These are phyloP conservation scores for Zaprionus inermis DNA, from an alignment of 1,140 invertebrate species.

Conservation along the genomic window DNA sequence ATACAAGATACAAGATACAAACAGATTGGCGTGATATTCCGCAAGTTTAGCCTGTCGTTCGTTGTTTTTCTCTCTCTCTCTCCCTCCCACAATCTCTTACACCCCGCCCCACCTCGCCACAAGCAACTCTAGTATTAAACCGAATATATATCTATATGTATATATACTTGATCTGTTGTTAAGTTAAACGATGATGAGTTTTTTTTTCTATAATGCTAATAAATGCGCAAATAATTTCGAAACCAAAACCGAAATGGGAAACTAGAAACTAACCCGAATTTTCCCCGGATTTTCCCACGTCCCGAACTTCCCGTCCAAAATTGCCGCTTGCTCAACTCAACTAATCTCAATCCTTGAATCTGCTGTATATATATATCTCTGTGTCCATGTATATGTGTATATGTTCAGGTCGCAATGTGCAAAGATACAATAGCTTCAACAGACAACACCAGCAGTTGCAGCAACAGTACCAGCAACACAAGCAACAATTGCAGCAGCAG, in stretches of 20 bases:
- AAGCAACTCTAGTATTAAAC: constrained; percentile 29
- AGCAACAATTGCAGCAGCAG: constrained; percentile 43
- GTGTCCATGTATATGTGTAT: constrained; percentile 21
- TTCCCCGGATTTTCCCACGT: background rate
- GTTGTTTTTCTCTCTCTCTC: background rate
- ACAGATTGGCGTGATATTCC: constrained; percentile 24
- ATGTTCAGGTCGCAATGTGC: constrained; percentile 71
- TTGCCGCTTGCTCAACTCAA: constrained; percentile 27
- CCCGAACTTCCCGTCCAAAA: background rate
- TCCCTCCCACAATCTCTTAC: background rate
- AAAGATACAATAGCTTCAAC: constrained; percentile 61
- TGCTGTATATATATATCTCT: constrained; percentile 30
- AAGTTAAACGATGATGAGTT: constrained; percentile 26
- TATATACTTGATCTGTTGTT: constrained; percentile 37
- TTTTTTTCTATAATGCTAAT: constrained; percentile 35
- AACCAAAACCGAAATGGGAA: background rate
- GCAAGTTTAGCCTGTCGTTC: constrained; percentile 10
- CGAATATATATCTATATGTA: constrained; percentile 6
- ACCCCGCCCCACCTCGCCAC: background rate
- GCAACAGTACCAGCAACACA: constrained; percentile 40
- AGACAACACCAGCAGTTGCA: constrained; percentile 47
- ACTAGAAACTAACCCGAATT: background rate
- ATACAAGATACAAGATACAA: constrained; percentile 19
- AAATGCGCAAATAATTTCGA: constrained; percentile 35
- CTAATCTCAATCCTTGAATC: constrained; percentile 6